Base-by-base conservation (phyloP, 1,140 invertebrate species). In the Acyrthosiphon pisum region DNA sequence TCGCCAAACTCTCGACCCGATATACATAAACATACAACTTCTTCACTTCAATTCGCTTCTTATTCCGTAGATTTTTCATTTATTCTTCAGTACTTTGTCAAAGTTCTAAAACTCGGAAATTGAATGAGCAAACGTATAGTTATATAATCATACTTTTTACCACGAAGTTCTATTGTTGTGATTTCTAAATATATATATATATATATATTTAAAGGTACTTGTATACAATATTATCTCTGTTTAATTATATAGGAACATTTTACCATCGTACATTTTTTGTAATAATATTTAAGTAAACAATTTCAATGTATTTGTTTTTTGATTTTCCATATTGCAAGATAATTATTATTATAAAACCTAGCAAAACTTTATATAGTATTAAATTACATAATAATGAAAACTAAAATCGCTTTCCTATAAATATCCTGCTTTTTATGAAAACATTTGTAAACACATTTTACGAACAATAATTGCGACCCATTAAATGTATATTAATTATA, bases 21-120 rank as follows among this genome's bases (percentile, higher is more conserved):
- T 48, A n/a, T 87, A 87, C 30, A 87, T 87, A 86, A 41, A 86
- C n/a, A n/a, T 87, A 35, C 26, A 48, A 87, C 44, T 48, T 48
- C 23, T 87, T 46, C 50, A 87, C 44, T 87, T 87, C 30, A 87
- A 87, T 87, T 87, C 46, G 18, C 26, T 48, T 48, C 44, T 87
- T 30, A n/a, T 87, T 48, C 86, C 30, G 50, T 30, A 50, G 26
- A 87, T 87, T 87, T 87, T 46, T 87, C 86, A 48, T 87, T 87
- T 87, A 23, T 18, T 46, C 84, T 18, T 86, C 26, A 18, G 11
- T 86, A 30, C 41, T n/a, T 86, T 23, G 23, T 86, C 44, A 86
- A 14, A 86, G 83, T 86, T 86, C 26, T 18, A n/a, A n/a, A 46
- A 86, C 41, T 86, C 26, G 26, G 41, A 86, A 46, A 86, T 46